These are phyloP conservation scores for Myotis yumanensis DNA, from an alignment of 2,113 vertebrate genomes.

Conservation along the genomic window DNA sequence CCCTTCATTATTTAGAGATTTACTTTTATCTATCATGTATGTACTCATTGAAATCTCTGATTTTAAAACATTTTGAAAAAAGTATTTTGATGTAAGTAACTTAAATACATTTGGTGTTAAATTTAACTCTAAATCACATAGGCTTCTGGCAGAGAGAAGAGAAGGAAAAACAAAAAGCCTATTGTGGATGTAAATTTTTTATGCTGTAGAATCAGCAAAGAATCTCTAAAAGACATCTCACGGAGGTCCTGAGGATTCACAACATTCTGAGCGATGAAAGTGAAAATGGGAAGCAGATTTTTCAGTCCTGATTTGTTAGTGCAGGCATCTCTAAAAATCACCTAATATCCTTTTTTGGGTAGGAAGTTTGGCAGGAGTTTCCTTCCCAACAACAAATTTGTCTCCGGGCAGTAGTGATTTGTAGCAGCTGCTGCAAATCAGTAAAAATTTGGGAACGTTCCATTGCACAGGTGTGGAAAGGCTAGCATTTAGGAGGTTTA, in stretches of 20 bases:
- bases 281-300: conserved; percentile 15
- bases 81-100: not conserved
- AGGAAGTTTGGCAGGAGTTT: conserved; percentile 70
- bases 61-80: not conserved
- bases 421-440: conserved; percentile 69
- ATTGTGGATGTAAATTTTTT: not conserved
- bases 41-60: not conserved
- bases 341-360: conserved; percentile 63
- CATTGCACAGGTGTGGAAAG: conserved; percentile 64
- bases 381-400: conserved; percentile 63
- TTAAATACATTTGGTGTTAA: not conserved
- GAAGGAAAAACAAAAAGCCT: not conserved
- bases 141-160: not conserved
- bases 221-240: not conserved
- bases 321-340: conserved; percentile 65
- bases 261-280: conserved; percentile 25
- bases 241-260: not conserved
- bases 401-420: conserved; percentile 71
- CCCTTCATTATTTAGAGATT: not conserved
- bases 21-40: not conserved
- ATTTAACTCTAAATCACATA: not conserved
- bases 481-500: conserved; percentile 42
- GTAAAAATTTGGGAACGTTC: conserved; percentile 69
- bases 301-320: conserved; percentile 50
- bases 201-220: not conserved